Evolutionary conservation across 1,140 invertebrate genomes (phyloP), one percentile per base, ranked within the genome.

Genomic region (Drosophila lowei): DNA sequence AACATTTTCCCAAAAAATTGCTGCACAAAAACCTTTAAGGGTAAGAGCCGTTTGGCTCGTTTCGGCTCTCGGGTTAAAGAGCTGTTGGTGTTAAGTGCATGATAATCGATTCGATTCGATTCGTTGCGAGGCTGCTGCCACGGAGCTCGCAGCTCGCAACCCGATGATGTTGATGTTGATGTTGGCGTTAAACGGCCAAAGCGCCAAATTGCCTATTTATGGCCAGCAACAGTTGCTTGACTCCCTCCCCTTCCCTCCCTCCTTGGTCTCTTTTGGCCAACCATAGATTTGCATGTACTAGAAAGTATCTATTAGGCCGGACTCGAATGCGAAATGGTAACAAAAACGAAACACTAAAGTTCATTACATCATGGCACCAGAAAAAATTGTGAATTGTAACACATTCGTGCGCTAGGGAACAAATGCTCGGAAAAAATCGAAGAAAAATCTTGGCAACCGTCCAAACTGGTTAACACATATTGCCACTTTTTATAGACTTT

Each of bases 41-140:
- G 81, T 86, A 85, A 77, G 63, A 77, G 34, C 34, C 42, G 25
- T 38, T 55, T 68, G 66, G 55, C 53, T 55, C 21, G 47, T 62
- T 72, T 44, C 60, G 43, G 56, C 41, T 59, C 49, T 59, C 76
- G 72, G 76, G 75, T 79, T 88, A 88, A 85, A 88, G 83, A 88
- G 83, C 75, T 88, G 72, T 67, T 79, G 84, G 83, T 88, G 83
- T 88, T 88, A 88, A 88, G 83, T 88, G 78, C 83, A 88, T 67
- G 83, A 88, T 83, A 88, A 88, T 88, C 83, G 83, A 88, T 88
- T 88, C 75, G 83, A 88, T 75, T 83, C 83, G 60, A 73, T 54
- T 70, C 55, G 64, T 60, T 60, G 28, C 46, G 50, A 70, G 49
- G 34, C 34, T 38, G 34, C 34, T 38, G 34, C 34, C 34, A 38